phyloP scores from a whole-genome alignment of 2,113 vertebrate genomes.

The Boulengerochromis microlepis region DNA sequence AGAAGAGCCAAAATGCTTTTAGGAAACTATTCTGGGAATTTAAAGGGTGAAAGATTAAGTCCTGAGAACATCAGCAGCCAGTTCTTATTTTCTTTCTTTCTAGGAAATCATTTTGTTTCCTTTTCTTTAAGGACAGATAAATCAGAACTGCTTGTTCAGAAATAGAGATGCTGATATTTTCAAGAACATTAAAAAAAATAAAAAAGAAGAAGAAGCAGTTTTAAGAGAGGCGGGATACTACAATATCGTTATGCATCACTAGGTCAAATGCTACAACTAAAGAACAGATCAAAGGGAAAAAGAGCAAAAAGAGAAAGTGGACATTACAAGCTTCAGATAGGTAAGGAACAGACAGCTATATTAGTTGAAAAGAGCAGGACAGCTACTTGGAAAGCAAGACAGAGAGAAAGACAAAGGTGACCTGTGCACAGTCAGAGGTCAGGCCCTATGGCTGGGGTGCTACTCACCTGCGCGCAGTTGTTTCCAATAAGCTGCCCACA shows the following conservation, averaged over 20 bases:
- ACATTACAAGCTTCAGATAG: not conserved
- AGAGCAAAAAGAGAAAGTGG: not conserved
- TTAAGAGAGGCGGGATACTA: not conserved
- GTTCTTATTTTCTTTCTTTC: not conserved
- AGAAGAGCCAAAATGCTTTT: not conserved
- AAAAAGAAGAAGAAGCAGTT: not conserved
- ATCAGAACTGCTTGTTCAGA: not conserved
- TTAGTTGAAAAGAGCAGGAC: conserved; percentile 11
- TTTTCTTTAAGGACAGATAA: not conserved
- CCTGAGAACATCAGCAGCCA: conserved; percentile 46
- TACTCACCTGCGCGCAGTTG: conserved; percentile 69
- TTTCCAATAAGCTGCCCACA: conserved; percentile 64
- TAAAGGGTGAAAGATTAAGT: not conserved
- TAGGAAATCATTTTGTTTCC: not conserved
- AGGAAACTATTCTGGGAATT: not conserved
- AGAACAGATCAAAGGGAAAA: not conserved
- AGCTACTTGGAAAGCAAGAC: not conserved
- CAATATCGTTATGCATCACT: not conserved
- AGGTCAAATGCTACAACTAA: not conserved
- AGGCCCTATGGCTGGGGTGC: not conserved
- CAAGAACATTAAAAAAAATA: not conserved
- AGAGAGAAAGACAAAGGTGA: not conserved
- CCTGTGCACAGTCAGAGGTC: not conserved
- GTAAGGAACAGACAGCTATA: not conserved
- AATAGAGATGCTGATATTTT: conserved; percentile 37